Evolutionary conservation across 2,113 vertebrate genomes (phyloP).

Genomic region (Tiliqua scincoides): DNA sequence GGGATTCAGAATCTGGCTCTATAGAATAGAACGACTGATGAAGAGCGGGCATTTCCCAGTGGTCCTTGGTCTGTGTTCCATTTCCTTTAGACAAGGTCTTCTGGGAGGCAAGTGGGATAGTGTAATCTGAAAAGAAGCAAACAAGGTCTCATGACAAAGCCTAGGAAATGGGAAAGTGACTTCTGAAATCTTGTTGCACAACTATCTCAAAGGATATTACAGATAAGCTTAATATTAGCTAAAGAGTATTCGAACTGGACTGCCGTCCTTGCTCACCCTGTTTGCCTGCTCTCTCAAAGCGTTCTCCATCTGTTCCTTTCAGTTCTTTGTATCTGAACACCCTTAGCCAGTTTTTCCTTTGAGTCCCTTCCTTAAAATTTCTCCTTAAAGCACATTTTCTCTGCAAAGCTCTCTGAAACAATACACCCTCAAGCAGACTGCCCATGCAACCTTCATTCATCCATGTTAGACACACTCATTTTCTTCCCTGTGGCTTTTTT

Average conservation of each 20-base stretch:
- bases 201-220: not conserved
- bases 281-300: not conserved
- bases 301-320: not conserved
- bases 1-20: conserved; percentile 63
- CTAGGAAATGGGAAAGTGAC: not conserved
- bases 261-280: not conserved
- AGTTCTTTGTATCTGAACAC: not conserved
- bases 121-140: conserved; percentile 74
- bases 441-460: not conserved
- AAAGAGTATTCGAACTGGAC: not conserved
- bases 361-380: not conserved
- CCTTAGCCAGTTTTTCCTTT: not conserved
- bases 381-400: not conserved
- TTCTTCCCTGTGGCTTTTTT: not conserved
- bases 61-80: conserved; percentile 53
- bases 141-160: conserved; percentile 9
- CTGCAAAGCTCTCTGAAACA: not conserved
- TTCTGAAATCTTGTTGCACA: not conserved
- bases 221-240: not conserved
- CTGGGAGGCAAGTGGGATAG: conserved; percentile 74
- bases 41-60: conserved; percentile 54
- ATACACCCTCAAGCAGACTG: not conserved
- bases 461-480: not conserved
- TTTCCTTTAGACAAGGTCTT: conserved; percentile 63
- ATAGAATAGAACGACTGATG: conserved; percentile 56